phyloP scores from a whole-genome alignment of 2,888 invertebrate genomes.

The Idaea straminata region DNA sequence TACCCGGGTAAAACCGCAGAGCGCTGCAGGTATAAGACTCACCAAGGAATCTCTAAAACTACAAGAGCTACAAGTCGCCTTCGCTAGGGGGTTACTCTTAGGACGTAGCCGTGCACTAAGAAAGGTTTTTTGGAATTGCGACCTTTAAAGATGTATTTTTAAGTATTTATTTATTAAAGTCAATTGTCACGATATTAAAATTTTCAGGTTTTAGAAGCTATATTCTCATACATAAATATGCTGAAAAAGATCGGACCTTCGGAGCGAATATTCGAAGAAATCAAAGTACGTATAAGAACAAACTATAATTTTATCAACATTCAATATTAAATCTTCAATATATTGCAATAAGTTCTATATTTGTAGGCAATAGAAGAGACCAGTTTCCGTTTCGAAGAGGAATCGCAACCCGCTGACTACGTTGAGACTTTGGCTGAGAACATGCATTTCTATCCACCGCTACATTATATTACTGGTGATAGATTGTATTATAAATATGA shows the following conservation, averaged over 20 bases:
- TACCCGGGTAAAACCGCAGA: too few relatives aligned
- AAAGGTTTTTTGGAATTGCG: neutral
- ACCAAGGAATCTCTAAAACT: too few relatives aligned
- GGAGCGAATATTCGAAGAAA: conserved; percentile 85
- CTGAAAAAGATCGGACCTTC: conserved; percentile 84
- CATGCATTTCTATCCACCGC: conserved; percentile 89
- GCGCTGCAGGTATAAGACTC: too few relatives aligned
- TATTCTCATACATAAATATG: conserved; percentile 90
- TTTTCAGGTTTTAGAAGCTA: conserved; percentile 84
- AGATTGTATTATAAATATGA: conserved; percentile 88
- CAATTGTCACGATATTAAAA: conserved; percentile 12
- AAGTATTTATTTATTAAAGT: too few relatives aligned
- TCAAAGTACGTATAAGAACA: conserved; percentile 57
- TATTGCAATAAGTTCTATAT: neutral
- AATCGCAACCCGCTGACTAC: conserved; percentile 86
- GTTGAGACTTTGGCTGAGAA: conserved; percentile 88
- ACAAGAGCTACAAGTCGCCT: neutral
- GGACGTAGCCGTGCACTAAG: neutral
- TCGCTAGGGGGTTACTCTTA: too few relatives aligned
- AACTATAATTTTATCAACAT: neutral
- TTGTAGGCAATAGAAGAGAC: conserved; percentile 85
- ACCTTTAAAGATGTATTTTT: neutral
- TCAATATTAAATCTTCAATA: neutral
- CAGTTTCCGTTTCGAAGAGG: conserved; percentile 85
- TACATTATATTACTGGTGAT: conserved; percentile 89